Conservation (phyloP, 2,113 vertebrate species). For the Oryzias javanicus region DNA sequence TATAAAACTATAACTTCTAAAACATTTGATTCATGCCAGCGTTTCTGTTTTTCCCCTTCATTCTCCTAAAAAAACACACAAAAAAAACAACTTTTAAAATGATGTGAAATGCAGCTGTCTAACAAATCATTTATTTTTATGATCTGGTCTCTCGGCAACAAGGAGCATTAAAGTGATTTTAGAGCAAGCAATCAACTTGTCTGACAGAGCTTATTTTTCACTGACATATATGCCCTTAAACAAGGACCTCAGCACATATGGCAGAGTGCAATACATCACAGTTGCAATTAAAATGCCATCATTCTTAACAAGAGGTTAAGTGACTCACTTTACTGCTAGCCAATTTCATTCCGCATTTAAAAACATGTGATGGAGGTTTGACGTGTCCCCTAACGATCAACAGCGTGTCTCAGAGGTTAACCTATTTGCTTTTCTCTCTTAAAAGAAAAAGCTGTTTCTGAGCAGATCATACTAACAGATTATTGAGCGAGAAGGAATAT, state of each 20-base stretch:
- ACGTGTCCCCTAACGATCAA: constrained; percentile 2
- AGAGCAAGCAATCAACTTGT: constrained; percentile 35
- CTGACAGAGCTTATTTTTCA: constrained; percentile 39
- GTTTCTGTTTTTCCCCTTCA: no score
- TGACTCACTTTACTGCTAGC: constrained; percentile 25
- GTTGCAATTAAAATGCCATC: constrained; percentile 40
- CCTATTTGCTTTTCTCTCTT: no score
- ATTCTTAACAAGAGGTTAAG: constrained; percentile 43
- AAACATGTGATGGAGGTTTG: constrained; percentile 2
- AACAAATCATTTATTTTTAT: constrained; percentile 22
- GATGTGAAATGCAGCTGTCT: neutral
- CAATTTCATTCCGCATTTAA: constrained; percentile 20
- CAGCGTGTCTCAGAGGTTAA: no score
- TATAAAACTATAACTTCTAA: constrained; percentile 34
- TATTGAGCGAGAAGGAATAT: no score
- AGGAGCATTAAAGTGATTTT: constrained; percentile 35
- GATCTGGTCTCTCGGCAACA: constrained; percentile 22
- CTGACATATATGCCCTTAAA: constrained; percentile 22
- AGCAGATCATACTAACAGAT: no score
- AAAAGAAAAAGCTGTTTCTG: no score
- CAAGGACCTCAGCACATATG: constrained; percentile 26
- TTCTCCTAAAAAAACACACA: neutral
- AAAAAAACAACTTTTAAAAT: neutral
- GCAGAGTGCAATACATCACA: constrained; percentile 38
- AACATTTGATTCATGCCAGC: constrained; percentile 6